These are phyloP conservation scores for Andricus curvator DNA, from an alignment of 2,888 invertebrate species.

Conservation along the genomic window DNA sequence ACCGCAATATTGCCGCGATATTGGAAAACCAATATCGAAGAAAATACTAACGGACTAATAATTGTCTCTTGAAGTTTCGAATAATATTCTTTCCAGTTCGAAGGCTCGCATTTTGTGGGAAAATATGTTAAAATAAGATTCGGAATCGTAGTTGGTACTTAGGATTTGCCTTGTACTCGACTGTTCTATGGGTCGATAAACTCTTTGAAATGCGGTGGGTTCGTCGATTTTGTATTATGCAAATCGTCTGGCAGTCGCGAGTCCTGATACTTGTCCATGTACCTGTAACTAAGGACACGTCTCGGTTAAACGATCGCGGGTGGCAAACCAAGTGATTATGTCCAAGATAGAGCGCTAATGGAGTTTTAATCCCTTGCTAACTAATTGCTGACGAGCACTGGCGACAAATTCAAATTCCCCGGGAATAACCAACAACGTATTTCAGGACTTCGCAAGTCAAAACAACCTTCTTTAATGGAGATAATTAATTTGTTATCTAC, in stretches of 20 bases:
- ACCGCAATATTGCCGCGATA: no score
- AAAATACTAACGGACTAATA: not conserved
- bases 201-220: slow-evolving; percentile 21
- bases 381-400: slow-evolving; percentile 31
- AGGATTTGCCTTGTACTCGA: slow-evolving; percentile 2
- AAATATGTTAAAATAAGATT: not conserved
- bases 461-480: not conserved
- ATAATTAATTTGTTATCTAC: not conserved
- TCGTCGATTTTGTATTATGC: slow-evolving; percentile 35
- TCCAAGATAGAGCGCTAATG: slow-evolving; percentile 25
- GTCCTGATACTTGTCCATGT: slow-evolving; percentile 18
- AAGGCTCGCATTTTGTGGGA: not conserved
- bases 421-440: not conserved
- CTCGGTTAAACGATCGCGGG: slow-evolving; percentile 22
- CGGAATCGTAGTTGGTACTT: not conserved
- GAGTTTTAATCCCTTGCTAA: slow-evolving; percentile 41
- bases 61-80: not conserved
- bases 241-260: slow-evolving; percentile 30
- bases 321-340: slow-evolving; percentile 24
- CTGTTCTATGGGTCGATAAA: slow-evolving; percentile 20
- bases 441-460: not conserved
- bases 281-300: slow-evolving; percentile 26
- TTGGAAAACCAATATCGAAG: no score
- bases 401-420: slow-evolving; percentile 20
- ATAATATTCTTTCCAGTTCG: not conserved